Conservation (phyloP, 2,797 vertebrate species). For the Cryptoblepharus egeriae region DNA sequence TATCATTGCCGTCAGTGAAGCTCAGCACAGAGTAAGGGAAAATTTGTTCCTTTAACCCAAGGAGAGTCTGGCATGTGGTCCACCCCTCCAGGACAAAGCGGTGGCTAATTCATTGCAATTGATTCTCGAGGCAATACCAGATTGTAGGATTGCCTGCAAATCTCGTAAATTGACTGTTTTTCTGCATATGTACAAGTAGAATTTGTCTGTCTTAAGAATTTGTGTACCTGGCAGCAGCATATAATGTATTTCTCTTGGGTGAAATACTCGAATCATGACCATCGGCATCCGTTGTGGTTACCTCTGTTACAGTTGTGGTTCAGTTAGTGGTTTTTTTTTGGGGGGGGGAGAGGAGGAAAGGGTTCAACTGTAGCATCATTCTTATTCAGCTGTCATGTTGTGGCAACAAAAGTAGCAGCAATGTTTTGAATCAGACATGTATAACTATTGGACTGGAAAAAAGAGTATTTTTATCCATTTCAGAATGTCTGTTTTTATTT, state of each 20-base stretch:
- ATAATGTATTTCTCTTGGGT: constrained; percentile 15
- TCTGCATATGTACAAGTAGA: background rate
- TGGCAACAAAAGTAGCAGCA: constrained; percentile 7
- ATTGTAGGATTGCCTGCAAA: no score
- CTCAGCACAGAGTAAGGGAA: no score
- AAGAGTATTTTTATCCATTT: constrained; percentile 48
- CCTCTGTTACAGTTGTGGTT: no score
- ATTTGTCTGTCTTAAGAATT: background rate
- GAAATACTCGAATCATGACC: constrained; percentile 39
- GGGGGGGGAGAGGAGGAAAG: no score
- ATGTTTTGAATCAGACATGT: constrained; percentile 29
- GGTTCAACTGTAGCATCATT: constrained; percentile 44
- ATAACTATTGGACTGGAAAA: constrained; percentile 35
- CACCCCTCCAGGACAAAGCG: no score
- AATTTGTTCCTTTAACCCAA: no score
- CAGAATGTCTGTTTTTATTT: constrained; percentile 47
- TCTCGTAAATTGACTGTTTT: background rate
- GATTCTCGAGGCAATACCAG: no score
- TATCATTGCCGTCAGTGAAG: no score
- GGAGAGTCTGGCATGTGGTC: no score
- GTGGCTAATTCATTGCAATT: no score
- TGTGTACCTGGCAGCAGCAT: background rate
- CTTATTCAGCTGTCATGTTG: constrained; percentile 57
- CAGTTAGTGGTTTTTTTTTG: constrained; percentile 29
- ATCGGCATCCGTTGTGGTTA: background rate